Percentiles rank a stretch among this genome's conserved stretches.
phyloP scores from a whole-genome alignment of 2,797 vertebrate genomes.

The Thripadectes ignobilis region DNA sequence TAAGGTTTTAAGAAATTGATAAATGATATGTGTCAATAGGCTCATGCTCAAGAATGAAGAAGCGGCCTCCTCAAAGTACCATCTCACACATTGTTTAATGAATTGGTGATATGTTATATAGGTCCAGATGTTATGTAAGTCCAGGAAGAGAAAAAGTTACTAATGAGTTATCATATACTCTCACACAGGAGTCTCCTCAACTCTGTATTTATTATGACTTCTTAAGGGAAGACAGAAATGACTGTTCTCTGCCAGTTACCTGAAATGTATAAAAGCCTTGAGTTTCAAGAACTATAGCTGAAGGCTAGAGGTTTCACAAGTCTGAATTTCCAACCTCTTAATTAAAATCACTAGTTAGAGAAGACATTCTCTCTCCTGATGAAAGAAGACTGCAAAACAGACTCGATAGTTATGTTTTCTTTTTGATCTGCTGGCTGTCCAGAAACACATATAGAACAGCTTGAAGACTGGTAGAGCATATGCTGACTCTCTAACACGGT shows the following conservation, averaged over 20 bases:
- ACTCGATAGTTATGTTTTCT: neutral
- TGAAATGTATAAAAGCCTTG: neutral
- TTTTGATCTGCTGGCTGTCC: neutral
- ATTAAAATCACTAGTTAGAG: neutral
- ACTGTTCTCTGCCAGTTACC: neutral
- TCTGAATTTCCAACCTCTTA: neutral
- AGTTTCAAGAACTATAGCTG: neutral
- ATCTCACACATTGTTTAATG: neutral
- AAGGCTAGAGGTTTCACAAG: neutral
- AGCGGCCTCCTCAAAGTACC: neutral
- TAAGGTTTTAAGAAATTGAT: neutral
- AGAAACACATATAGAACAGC: neutral
- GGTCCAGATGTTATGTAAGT: neutral
- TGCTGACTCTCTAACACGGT: neutral
- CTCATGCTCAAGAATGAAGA: neutral
- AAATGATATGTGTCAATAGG: neutral
- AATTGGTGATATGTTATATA: neutral
- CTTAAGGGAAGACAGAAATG: neutral
- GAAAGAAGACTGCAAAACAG: neutral
- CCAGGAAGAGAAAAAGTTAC: neutral
- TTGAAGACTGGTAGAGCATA: neutral
- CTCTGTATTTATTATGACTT: neutral
- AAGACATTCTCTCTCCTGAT: neutral
- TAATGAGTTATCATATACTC: neutral
- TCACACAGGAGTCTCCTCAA: neutral